A percentile compares a stretch with the other conserved stretches of the same genome.
phyloP scores from a whole-genome alignment of 2,113 vertebrate species.

The Dipodomys merriami region DNA sequence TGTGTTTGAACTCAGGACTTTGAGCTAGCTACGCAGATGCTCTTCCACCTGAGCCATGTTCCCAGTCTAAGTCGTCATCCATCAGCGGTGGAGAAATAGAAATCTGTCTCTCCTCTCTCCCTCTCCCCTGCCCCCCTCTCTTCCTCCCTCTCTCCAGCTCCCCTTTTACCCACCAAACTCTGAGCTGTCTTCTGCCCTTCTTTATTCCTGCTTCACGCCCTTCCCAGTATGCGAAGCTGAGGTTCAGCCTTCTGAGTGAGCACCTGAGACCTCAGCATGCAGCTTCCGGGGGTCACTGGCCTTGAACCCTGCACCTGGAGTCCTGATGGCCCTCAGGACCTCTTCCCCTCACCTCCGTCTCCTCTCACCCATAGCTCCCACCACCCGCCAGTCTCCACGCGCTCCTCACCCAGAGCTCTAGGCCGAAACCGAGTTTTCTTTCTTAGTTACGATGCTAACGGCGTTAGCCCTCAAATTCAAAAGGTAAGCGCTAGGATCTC shows the following conservation, averaged over 20 bases:
- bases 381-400: not conserved
- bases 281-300: not conserved
- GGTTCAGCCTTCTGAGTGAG: not conserved
- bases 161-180: not conserved
- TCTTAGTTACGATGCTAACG: conserved; percentile 13
- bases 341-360: too few relatives aligned
- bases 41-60: too few relatives aligned
- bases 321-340: not conserved
- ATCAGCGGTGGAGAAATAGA: not conserved
- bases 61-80: too few relatives aligned
- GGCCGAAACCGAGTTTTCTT: not conserved
- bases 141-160: not conserved
- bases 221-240: too few relatives aligned
- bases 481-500: not conserved
- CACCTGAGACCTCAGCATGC: not conserved
- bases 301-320: not conserved
- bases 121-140: too few relatives aligned
- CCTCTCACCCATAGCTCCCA: not conserved
- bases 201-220: not conserved
- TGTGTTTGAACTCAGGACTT: too few relatives aligned
- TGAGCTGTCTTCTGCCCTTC: not conserved
- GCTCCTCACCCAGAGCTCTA: not conserved
- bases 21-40: too few relatives aligned
- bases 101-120: not conserved
- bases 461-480: not conserved